Percentiles rank a stretch among this genome's conserved stretches.
phyloP scores from a whole-genome alignment of 2,113 vertebrate genomes.

The Marmota flaviventris region DNA sequence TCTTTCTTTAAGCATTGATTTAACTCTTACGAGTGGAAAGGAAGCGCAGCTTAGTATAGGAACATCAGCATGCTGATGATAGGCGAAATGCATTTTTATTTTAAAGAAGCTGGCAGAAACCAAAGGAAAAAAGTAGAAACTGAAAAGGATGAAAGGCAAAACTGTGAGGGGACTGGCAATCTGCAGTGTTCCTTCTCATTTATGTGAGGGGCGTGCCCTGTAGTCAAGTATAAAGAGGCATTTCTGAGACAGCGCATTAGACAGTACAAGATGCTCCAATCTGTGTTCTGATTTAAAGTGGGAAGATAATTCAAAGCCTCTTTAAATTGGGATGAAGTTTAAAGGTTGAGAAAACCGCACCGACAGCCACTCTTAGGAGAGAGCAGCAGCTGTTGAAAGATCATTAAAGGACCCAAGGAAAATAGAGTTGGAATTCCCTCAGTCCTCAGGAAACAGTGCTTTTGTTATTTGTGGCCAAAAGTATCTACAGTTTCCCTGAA shows the following conservation, averaged over 20 bases:
- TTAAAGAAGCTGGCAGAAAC: neutral
- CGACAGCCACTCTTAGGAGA: neutral
- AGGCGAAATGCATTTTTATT: neutral
- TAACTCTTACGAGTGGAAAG: neutral
- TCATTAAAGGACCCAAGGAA: constrained; percentile 16
- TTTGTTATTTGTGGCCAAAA: neutral
- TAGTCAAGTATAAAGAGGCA: constrained; percentile 10
- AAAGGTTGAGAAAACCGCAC: constrained; percentile 59
- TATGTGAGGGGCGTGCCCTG: neutral
- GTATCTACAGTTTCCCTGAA: neutral
- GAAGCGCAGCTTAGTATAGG: neutral
- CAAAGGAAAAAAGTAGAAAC: neutral
- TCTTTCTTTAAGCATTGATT: neutral
- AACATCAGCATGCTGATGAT: neutral
- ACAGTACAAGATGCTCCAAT: constrained; percentile 17
- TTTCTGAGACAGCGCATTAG: constrained; percentile 26
- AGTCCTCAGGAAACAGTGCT: neutral
- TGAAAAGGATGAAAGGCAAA: neutral
- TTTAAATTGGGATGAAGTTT: constrained; percentile 68
- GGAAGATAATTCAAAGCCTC: constrained; percentile 48
- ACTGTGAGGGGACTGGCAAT: neutral
- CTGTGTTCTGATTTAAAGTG: neutral
- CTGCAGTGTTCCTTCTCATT: neutral
- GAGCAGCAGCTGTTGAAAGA: constrained; percentile 43
- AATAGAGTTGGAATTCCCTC: constrained; percentile 34